Evolutionary conservation across 2,113 vertebrate genomes (phyloP), one percentile per base, ranked within the genome.

Genomic region (Ammodytes dubius): DNA sequence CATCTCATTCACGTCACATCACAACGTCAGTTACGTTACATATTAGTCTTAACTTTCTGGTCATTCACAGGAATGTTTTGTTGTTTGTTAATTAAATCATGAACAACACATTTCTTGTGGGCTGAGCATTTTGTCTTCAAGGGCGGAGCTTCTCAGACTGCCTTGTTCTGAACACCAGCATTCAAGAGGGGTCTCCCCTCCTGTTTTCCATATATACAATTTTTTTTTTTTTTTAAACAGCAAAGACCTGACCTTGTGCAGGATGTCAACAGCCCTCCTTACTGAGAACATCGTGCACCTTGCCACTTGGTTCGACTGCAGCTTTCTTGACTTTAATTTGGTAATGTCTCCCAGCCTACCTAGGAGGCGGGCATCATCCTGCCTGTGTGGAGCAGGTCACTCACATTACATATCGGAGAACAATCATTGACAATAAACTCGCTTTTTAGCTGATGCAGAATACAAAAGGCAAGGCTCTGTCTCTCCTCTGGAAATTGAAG

Each of bases 1-100:
- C n/a, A 14, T 69, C 15, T 63, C 43, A 59, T 53, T 60, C 73
- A 27, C 27, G 27, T 27, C 27, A 27, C 27, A 27, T 27, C 27
- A 27, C 27, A 76, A 74, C 1, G 2, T 64, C 13, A 50, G 2
- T 1, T 43, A 46, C 11, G 15, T 79, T 63, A 17, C 52, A 42
- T 37, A 71, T 64, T 61, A 70, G 73, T 59, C 43, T 59, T 56
- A 54, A 27, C 37, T 12, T 40, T 85, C 81, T 83, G 85, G 68
- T 85, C 77, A 47, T 53, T 74, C 45, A 47, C 58, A 49, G 59
- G 19, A 74, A 58, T 71, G 14, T 87, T 76, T 84, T 76, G 52
- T 69, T 61, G 57, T 80, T 85, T 56, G 35, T 14, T 82, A 64
- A 79, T 56, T 39, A 49, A 66, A 82, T 80, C 50, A 78, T 67